Evolutionary conservation across 2,797 vertebrate genomes (phyloP), one percentile per base, ranked within the genome.

Genomic region (Sebastes ruberrimus): DNA sequence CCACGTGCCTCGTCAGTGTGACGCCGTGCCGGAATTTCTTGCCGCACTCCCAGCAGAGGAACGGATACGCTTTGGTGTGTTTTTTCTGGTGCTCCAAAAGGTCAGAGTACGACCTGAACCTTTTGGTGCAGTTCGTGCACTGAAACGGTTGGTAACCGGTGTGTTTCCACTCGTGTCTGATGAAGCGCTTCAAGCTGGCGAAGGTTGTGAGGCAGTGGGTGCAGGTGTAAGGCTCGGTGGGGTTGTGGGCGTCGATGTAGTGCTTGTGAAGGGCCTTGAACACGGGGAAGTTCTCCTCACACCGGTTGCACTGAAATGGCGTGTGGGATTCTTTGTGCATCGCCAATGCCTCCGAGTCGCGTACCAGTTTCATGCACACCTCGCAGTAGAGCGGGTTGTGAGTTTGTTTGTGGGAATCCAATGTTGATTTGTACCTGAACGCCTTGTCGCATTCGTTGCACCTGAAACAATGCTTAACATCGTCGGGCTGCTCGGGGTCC

Each of bases 301-400:
- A 95, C 13, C 79, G 91, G 85, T 94, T 94, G 22, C 94, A 95
- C 71, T 95, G 94, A 59, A 95, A 95, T 0, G 93, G 93, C 0
- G 94, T 95, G 91, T 95, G 94, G 3, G 94, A 94, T 11, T 93
- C 92, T 72, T 93, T 94, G 87, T 95, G 94, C 91, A 95, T 88
- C 2, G 91, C 93, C 78, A 95, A 22, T 0, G 94, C 94, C 14
- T 94, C 94, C 0, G 89, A 22, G 69, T 95, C 94, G 0, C 94
- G 94, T 1, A 95, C 94, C 27, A 94, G 74, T 38, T 95, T 95
- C 90, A 92, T 94, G 61, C 94, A 95, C 56, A 94, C 91, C 74
- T 95, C 92, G 23, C 94, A 95, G 89, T 95, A 95, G 0, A 95
- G 92, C 0, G 94, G 94, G 87, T 95, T 93, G 89, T 95, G 94